Conservation (phyloP, 2,113 vertebrate species). For the Machaerirhynchus nigripectus region DNA sequence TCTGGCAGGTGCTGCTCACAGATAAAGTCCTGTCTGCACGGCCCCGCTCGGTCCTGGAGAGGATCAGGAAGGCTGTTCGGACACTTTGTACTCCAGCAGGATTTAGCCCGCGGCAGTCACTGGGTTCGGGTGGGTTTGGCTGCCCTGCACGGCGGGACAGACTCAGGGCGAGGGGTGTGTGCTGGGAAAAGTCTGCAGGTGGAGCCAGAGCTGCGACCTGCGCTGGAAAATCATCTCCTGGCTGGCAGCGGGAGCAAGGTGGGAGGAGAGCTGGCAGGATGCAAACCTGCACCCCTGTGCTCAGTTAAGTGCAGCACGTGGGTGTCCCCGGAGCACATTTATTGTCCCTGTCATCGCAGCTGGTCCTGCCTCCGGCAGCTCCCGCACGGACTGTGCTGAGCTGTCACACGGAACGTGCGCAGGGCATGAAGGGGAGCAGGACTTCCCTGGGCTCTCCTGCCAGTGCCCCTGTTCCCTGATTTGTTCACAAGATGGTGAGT, state of each 20-base stretch:
- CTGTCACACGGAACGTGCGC: rapidly evolving
- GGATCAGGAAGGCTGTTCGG: neutral
- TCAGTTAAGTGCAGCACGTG: rapidly evolving
- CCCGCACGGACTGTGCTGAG: rapidly evolving
- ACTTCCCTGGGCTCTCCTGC: neutral
- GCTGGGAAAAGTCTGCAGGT: neutral
- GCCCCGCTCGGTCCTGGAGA: neutral
- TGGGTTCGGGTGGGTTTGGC: neutral
- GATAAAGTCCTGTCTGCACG: neutral
- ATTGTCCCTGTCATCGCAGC: rapidly evolving
- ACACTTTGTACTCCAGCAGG: rapidly evolving
- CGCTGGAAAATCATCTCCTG: neutral
- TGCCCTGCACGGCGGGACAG: rapidly evolving
- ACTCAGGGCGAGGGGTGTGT: neutral
- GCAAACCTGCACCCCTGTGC: neutral
- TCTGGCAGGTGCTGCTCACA: neutral
- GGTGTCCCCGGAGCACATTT: neutral
- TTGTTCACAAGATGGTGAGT: rapidly evolving
- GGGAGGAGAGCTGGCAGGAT: neutral
- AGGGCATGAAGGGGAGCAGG: neutral
- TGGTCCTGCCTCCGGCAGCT: neutral
- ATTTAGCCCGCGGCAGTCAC: rapidly evolving
- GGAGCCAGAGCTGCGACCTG: neutral
- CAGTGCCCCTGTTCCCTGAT: rapidly evolving
- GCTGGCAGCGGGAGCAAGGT: neutral